phyloP scores from a whole-genome alignment of 1,140 invertebrate species.

The Heliconius hewitsoni region DNA sequence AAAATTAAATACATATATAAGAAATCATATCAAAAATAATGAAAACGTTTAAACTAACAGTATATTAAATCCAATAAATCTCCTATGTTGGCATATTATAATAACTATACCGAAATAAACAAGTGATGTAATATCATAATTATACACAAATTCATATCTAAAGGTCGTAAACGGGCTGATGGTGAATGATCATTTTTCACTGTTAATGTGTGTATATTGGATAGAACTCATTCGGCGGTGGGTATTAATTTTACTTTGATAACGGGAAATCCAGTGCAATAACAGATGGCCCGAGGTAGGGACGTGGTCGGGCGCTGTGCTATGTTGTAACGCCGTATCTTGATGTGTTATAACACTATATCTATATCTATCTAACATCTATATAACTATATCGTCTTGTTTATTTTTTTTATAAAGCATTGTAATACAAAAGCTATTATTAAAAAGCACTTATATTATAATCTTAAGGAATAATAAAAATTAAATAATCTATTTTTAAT shows the following conservation, averaged over 20 bases:
- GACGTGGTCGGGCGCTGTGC: conserved; percentile 26
- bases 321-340: conserved; percentile 37
- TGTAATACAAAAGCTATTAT: background rate
- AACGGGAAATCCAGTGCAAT: conserved; percentile 61
- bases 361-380: too few species aligned
- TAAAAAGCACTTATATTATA: background rate
- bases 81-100: conserved; percentile 51
- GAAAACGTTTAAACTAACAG: conserved; percentile 51
- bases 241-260: conserved; percentile 64
- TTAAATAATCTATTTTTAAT: background rate
- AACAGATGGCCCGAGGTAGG: conserved; percentile 41
- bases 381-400: background rate
- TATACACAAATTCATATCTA: conserved; percentile 64
- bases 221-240: conserved; percentile 51
- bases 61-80: conserved; percentile 56
- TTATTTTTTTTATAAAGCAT: background rate
- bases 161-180: conserved; percentile 52
- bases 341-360: conserved; percentile 15
- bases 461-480: too few species aligned
- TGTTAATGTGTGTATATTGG: conserved; percentile 60
- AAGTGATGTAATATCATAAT: conserved; percentile 67
- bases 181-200: conserved; percentile 64
- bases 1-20: background rate
- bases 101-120: conserved; percentile 58
- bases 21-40: conserved; percentile 30